phyloP scores from a whole-genome alignment of 2,113 vertebrate genomes.

The Ictalurus furcatus region DNA sequence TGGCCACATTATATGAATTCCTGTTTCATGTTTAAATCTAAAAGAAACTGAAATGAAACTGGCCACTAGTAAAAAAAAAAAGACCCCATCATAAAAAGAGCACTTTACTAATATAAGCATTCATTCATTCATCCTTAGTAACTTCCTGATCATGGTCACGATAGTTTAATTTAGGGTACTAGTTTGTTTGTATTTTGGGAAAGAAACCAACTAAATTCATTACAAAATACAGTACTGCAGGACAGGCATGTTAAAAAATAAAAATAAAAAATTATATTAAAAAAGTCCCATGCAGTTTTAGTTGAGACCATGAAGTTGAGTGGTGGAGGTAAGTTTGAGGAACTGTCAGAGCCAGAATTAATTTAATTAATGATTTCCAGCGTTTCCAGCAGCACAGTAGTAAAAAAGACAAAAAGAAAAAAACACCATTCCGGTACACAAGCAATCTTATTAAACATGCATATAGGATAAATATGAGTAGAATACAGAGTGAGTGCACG shows the following conservation, averaged over 20 bases:
- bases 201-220: background rate
- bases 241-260: background rate
- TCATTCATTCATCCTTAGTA: background rate
- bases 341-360: background rate
- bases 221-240: background rate
- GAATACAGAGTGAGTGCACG: slow-evolving; percentile 30
- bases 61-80: background rate
- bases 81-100: background rate
- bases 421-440: background rate
- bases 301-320: background rate
- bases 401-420: background rate
- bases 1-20: background rate
- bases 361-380: too few species aligned
- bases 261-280: too few species aligned
- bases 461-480: background rate
- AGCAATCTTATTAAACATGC: background rate
- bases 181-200: background rate
- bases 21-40: background rate
- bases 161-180: background rate
- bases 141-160: background rate
- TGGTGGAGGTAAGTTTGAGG: background rate
- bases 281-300: background rate
- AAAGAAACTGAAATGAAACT: background rate
- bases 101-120: background rate
- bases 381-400: background rate